phyloP scores from a whole-genome alignment of 1,140 invertebrate species.

The Matsumurasca onukii region DNA sequence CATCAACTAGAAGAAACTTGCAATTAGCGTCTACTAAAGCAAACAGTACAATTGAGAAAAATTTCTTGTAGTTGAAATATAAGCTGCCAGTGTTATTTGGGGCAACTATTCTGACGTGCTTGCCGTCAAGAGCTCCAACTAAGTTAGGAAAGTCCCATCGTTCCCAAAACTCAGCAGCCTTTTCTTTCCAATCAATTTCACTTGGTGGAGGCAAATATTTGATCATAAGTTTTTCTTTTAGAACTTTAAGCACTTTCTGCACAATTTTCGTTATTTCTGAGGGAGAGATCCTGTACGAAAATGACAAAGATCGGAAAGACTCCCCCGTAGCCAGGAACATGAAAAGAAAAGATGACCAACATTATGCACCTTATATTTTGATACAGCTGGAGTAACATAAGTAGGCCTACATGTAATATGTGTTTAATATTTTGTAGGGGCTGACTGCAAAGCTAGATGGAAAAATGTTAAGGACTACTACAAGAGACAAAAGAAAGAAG shows the following conservation, averaged over 20 bases:
- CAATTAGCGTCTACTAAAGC: not conserved
- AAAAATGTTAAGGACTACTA: conserved; percentile 9
- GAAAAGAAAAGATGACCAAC: no score
- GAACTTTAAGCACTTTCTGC: not conserved
- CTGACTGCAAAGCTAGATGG: conserved; percentile 4
- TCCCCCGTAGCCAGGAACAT: conserved; percentile 10
- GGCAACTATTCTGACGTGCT: conserved; percentile 40
- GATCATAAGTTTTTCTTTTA: not conserved
- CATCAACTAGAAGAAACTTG: not conserved
- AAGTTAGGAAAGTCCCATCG: conserved; percentile 50
- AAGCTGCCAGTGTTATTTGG: not conserved
- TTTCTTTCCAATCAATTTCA: conserved; percentile 37
- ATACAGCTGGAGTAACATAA: no score
- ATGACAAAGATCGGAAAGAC: not conserved
- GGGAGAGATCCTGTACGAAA: not conserved
- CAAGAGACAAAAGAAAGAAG: conserved; percentile 18
- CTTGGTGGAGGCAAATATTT: conserved; percentile 29
- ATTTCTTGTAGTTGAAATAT: not conserved
- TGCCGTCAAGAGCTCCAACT: conserved; percentile 49
- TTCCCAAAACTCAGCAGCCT: conserved; percentile 41
- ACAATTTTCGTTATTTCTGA: conserved; percentile 10
- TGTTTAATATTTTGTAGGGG: conserved; percentile 6
- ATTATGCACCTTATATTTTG: no score
- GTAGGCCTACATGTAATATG: no score
- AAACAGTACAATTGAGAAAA: not conserved